Evolutionary conservation across 64 coral and sea anemone genomes (phyloP), one percentile per base, ranked within the genome.

Genomic region (Pocillopora damicornis): DNA sequence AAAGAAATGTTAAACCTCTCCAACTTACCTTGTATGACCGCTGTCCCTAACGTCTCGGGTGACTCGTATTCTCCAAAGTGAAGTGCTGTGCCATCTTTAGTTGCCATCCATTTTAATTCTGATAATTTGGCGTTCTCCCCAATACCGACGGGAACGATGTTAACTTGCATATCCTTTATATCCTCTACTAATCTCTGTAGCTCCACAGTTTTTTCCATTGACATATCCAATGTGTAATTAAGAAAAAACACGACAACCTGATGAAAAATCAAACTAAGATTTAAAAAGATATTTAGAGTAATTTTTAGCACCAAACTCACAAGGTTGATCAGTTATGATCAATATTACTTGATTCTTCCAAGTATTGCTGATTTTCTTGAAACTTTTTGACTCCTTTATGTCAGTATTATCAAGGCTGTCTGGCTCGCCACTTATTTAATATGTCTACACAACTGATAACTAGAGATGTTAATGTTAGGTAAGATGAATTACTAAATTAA

Each of bases 31-130:
- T 71, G 67, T 71, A 71, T 23, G 20, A 71, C 11, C 22, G 67
- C 67, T 30, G 18, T 71, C 20, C 67, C 67, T 23, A 71, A 71
- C 11, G 18, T 71, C 20, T 11, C 25, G 1, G 67, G 67, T 71
- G 67, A 71, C 25, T 71, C 67, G 20, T 71, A 71, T 71, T 71
- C 67, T 71, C 67, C 67, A 71, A n/a, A 71, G 67, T 23, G 67
- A 71, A n/a, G 67, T 20, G 67, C 67, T 11, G 67, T 71, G 25
- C 22, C 67, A 30, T 71, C 20, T 1, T 71, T 22, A 23, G 20
- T 71, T 23, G 67, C 67, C 5, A 71, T 71, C 20, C 11, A 4
- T 20, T 30, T 71, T 30, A 71, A 23, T 71, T 71, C n/a, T 71
- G 67, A 71, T 71, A 71, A 23, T 71, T 71, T 71, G 67, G 67